Evolutionary conservation across 2,113 vertebrate genomes (phyloP), one percentile per base, ranked within the genome.

Genomic region (Caranx melampygus): DNA sequence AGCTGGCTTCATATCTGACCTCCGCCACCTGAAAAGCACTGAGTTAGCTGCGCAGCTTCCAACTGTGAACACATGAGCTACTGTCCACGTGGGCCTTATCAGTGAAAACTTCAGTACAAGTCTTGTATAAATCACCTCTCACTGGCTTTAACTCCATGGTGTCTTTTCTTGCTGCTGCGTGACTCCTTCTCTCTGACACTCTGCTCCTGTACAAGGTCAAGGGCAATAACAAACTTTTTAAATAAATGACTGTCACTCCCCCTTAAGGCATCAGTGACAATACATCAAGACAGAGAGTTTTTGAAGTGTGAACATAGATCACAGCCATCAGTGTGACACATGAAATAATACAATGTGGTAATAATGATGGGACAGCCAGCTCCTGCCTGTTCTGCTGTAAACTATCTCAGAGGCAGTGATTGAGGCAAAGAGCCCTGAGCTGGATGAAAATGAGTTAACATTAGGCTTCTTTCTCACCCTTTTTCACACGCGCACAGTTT

Each of bases 391-490:
- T 84, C 86, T 65, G 71, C 18, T 69, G 62, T 73, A 76, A 82
- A 81, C 55, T 31, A 79, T 69, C 60, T 73, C 42, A 54, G 44
- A 74, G 72, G 72, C 55, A 42, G 31, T 0, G 72, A 72, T 15
- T 52, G 58, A 71, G 58, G 55, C 55, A 72, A 76, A 79, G 44
- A 58, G 45, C 8, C 21, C 45, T 0, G 40, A 57, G 76, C 54
- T 0, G 4, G 68, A 80, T 66, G 82, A 88, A 86, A 88, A 90
- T 87, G 70, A 92, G 81, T 66, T 16, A 82, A 79, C 84, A 88
- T 87, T 84, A 87, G 63, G 74, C 54, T 70, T 76, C 75, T 80
- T 79, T 79, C 72, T 68, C 77, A 35, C 68, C 51, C 55, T 54
- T 18, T 75, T 55, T 37, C 63, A 44, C 80, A 59, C 80, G 55